These are phyloP conservation scores for Ceyx melanurus DNA, from an alignment of 2,113 vertebrate genomes.

Conservation along the genomic window DNA sequence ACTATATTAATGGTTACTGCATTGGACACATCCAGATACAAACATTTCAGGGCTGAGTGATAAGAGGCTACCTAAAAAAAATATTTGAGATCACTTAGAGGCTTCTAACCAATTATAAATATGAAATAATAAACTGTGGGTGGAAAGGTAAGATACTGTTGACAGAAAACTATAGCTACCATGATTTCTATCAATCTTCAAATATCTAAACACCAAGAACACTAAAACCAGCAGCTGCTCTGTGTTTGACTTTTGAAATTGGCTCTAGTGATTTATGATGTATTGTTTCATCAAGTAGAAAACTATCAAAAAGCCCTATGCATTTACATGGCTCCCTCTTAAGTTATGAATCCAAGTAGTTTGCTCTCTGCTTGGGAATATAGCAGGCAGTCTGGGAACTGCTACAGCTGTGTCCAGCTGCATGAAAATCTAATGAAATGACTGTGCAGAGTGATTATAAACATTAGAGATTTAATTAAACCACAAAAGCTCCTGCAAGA, in stretches of 20 bases:
- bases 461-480: conserved; percentile 36
- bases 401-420: background rate
- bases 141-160: background rate
- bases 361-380: background rate
- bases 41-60: background rate
- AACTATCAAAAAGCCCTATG: background rate
- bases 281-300: background rate
- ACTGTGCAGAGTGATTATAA: background rate
- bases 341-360: background rate
- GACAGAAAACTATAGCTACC: background rate
- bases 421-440: background rate
- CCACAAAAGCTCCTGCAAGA: background rate
- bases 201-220: background rate
- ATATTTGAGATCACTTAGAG: background rate
- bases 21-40: background rate
- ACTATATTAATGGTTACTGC: background rate
- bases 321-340: background rate
- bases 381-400: background rate
- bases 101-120: background rate
- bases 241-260: background rate
- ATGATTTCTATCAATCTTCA: background rate
- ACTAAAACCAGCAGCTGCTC: background rate
- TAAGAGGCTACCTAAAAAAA: background rate
- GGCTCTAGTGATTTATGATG: background rate
- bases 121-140: background rate